phyloP scores from a whole-genome alignment of 2,113 vertebrate genomes.

The Scortum barcoo region DNA sequence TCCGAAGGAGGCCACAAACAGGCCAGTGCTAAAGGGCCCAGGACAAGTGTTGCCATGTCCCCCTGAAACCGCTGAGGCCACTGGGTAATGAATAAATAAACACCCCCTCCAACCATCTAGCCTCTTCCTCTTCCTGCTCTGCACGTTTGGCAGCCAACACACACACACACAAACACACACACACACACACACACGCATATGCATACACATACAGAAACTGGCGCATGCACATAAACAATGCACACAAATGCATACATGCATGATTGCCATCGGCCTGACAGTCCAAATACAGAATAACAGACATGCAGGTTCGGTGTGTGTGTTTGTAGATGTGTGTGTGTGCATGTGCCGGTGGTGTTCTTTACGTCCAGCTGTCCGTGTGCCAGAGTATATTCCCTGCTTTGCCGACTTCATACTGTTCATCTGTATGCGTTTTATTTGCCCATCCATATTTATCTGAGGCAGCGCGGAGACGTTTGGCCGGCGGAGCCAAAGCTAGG shows the following conservation, averaged over 20 bases:
- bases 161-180: conserved; percentile 39
- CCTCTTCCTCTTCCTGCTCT: conserved; percentile 80
- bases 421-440: conserved; percentile 39
- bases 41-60: conserved; percentile 84
- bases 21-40: conserved; percentile 72
- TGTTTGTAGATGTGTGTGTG: conserved; percentile 25
- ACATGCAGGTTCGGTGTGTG: conserved; percentile 40
- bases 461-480: conserved; percentile 45
- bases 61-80: conserved; percentile 82
- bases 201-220: conserved; percentile 46
- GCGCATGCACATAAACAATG: conserved; percentile 61
- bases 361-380: conserved; percentile 27
- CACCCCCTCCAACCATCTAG: conserved; percentile 84
- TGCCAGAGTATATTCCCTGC: conserved; percentile 32
- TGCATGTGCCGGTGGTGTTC: conserved; percentile 17
- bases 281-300: conserved; percentile 43
- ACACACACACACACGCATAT: conserved; percentile 30
- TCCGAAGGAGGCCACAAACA: conserved; percentile 70
- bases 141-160: conserved; percentile 66
- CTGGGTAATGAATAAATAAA: conserved; percentile 88
- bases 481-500: neutral
- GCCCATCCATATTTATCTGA: conserved; percentile 51
- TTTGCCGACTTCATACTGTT: conserved; percentile 24
- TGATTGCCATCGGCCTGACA: conserved; percentile 69
- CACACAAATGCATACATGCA: conserved; percentile 72